Evolutionary conservation across 2,797 vertebrate species (phyloP).

Genomic region (Atherinosoma microstoma): DNA sequence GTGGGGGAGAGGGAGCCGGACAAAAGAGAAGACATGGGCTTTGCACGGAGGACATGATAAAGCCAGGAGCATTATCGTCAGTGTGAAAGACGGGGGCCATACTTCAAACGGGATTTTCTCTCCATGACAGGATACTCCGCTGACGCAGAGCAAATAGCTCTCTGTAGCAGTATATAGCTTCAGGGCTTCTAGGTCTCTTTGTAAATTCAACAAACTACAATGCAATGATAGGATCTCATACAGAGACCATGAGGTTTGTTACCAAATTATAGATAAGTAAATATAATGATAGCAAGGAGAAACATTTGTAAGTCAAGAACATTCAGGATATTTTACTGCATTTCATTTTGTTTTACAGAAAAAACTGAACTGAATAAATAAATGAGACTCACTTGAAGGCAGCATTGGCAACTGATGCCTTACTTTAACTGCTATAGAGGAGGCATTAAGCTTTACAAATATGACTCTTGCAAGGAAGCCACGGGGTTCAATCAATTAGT

Average conservation of each 20-base stretch:
- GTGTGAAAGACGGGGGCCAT: constrained; percentile 88
- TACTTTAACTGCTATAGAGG: constrained; percentile 71
- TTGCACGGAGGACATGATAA: constrained; percentile 88
- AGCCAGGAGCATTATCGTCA: constrained; percentile 87
- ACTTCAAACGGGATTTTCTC: constrained; percentile 89
- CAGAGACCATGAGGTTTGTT: constrained; percentile 45
- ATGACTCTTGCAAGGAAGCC: constrained; percentile 83
- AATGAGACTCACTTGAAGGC: constrained; percentile 51
- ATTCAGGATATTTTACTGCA: constrained; percentile 16
- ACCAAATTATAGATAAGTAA: constrained; percentile 50
- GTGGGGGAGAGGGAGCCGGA: constrained; percentile 81
- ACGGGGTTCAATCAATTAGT: constrained; percentile 88
- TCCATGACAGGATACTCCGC: constrained; percentile 86
- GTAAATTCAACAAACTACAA: constrained; percentile 80
- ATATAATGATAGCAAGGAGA: constrained; percentile 31
- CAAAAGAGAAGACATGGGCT: constrained; percentile 88
- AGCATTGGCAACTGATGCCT: constrained; percentile 59
- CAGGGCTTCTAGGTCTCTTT: constrained; percentile 77
- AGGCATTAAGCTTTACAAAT: constrained; percentile 82
- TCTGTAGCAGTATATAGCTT: constrained; percentile 77
- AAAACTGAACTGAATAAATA: constrained; percentile 35
- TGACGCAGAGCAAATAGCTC: constrained; percentile 84
- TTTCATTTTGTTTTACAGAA: constrained; percentile 11
- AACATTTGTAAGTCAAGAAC: constrained; percentile 10
- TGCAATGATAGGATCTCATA: constrained; percentile 74